phyloP scores from a whole-genome alignment of 2,888 invertebrate species.

The Beris morrisii region DNA sequence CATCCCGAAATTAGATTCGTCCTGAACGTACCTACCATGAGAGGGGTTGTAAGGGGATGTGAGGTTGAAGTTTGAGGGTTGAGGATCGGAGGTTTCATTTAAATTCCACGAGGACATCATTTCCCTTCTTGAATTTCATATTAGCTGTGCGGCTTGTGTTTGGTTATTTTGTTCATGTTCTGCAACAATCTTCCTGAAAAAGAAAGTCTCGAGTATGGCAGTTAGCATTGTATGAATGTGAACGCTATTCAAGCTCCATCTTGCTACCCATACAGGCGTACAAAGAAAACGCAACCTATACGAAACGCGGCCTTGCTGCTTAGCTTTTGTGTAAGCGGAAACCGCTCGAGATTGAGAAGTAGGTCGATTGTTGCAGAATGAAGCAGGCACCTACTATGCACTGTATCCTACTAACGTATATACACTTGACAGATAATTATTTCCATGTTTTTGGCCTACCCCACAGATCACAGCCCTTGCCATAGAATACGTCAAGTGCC shows the following conservation, averaged over 20 bases:
- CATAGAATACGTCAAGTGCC: too few relatives aligned
- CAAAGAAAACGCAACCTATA: too few relatives aligned
- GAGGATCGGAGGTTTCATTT: neutral
- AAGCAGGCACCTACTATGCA: neutral
- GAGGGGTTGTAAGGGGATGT: neutral
- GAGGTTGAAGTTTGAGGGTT: neutral
- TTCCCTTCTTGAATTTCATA: slow-evolving; percentile 2
- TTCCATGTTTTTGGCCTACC: slow-evolving; percentile 3
- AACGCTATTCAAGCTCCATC: too few relatives aligned
- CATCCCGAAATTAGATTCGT: too few relatives aligned
- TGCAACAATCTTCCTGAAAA: slow-evolving; percentile 4
- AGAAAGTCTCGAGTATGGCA: neutral
- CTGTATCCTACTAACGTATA: too few relatives aligned
- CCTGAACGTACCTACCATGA: too few relatives aligned
- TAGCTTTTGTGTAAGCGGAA: slow-evolving; percentile 2
- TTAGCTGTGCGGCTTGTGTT: slow-evolving; percentile 8
- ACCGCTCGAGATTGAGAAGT: slow-evolving; percentile 8
- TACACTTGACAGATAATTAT: slow-evolving; percentile 20
- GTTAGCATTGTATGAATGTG: too few relatives aligned
- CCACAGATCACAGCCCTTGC: too few relatives aligned
- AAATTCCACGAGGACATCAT: slow-evolving; percentile 12
- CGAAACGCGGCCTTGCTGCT: neutral
- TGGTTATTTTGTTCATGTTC: neutral
- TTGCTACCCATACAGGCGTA: too few relatives aligned
- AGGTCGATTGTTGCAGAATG: slow-evolving; percentile 23